A percentile compares a stretch with the other conserved stretches of the same genome.
These are phyloP conservation scores for Climacteris rufus DNA, from an alignment of 2,113 vertebrate genomes.

Conservation along the genomic window DNA sequence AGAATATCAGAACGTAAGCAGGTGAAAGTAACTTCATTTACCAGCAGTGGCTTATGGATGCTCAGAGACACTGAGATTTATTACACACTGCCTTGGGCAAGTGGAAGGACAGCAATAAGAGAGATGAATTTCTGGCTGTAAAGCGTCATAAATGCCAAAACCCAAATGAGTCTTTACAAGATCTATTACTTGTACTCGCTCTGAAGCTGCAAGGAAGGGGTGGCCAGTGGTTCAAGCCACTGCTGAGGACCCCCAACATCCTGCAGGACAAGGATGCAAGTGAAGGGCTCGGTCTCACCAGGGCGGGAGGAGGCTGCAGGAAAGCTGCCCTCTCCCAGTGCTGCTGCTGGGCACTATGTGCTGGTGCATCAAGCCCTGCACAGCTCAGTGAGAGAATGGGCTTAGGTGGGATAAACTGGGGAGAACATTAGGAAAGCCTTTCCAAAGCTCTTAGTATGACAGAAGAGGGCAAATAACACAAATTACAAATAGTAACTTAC, in stretches of 20 bases:
- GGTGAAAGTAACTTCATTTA: not conserved
- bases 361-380: not conserved
- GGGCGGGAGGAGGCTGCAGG: not conserved
- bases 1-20: not conserved
- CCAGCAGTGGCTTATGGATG: not conserved
- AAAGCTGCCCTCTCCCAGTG: not conserved
- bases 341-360: not conserved
- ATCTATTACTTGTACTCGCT: accelerated
- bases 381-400: not conserved
- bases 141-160: not conserved
- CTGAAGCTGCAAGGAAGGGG: not conserved
- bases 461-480: not conserved
- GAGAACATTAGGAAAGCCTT: not conserved
- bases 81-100: not conserved
- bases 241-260: not conserved
- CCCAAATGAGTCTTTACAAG: not conserved
- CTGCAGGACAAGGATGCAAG: not conserved
- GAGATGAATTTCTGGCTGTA: not conserved
- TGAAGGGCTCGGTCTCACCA: not conserved
- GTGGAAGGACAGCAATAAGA: not conserved
- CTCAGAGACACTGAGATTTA: not conserved
- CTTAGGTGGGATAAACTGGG: not conserved
- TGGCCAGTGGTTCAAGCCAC: too few relatives aligned
- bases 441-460: not conserved
- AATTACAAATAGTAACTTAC: not conserved